Percentiles rank a stretch among this genome's conserved stretches.
These are phyloP conservation scores for Gymnocephalus cernua DNA, from an alignment of 2,113 vertebrate genomes.

Conservation along the genomic window DNA sequence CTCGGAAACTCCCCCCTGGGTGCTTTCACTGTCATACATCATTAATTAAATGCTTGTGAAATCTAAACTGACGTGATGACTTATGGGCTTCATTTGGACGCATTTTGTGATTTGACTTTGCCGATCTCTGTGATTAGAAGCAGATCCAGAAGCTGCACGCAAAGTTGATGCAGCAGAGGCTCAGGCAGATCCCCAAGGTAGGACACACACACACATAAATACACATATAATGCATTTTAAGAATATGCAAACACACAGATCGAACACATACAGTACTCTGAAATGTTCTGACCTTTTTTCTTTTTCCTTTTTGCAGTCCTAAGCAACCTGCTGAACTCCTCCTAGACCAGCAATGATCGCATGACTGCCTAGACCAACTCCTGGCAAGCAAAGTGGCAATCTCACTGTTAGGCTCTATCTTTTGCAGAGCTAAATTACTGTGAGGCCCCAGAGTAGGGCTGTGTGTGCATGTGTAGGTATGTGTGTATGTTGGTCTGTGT, in stretches of 20 bases:
- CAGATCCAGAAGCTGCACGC: slow-evolving; percentile 75
- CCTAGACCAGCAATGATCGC: slow-evolving; percentile 63
- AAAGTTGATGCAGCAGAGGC: slow-evolving; percentile 74
- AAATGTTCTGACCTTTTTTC: background rate
- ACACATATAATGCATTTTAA: background rate
- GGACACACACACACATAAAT: slow-evolving; percentile 7
- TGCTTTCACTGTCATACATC: background rate
- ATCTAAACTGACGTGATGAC: slow-evolving; percentile 4
- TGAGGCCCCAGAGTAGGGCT: slow-evolving; percentile 71
- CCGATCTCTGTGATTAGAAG: slow-evolving; percentile 51
- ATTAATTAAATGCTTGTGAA: slow-evolving; percentile 17
- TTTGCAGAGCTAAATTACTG: slow-evolving; percentile 68
- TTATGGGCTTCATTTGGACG: background rate
- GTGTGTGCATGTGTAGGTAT: slow-evolving; percentile 39
- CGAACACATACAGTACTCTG: background rate
- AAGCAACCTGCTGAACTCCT: slow-evolving; percentile 73
- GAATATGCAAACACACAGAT: background rate
- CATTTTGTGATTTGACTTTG: slow-evolving; percentile 26
- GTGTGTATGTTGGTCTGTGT: slow-evolving; percentile 1
- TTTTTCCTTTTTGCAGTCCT: slow-evolving; percentile 60
- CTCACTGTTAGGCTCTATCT: slow-evolving; percentile 68
- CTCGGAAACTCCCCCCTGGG: slow-evolving; percentile 6
- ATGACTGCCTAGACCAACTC: slow-evolving; percentile 63
- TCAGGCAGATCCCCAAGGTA: slow-evolving; percentile 81
- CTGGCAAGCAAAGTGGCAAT: slow-evolving; percentile 68